These are phyloP conservation scores for Dermochelys coriacea DNA, from an alignment of 2,797 vertebrate species.

Conservation along the genomic window DNA sequence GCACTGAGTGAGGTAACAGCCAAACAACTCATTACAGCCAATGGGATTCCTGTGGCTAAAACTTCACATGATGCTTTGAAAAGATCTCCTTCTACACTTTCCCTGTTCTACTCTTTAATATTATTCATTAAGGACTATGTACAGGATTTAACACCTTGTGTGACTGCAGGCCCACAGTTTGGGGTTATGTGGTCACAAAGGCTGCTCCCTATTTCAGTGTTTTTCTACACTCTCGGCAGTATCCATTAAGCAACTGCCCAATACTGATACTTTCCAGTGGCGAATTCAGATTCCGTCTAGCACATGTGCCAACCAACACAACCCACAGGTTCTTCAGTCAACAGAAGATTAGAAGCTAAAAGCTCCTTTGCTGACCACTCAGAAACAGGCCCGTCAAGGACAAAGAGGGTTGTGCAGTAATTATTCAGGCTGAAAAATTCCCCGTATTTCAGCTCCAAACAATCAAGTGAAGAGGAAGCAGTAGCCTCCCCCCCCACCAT, in stretches of 20 bases:
- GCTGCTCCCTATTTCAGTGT: background rate
- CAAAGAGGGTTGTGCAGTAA: background rate
- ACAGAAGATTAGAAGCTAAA: no score
- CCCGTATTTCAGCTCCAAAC: background rate
- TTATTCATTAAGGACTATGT: background rate
- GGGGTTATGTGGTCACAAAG: background rate
- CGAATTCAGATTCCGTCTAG: background rate
- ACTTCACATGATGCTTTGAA: background rate
- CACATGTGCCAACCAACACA: background rate
- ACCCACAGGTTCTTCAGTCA: background rate
- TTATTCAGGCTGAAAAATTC: background rate
- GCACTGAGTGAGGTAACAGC: background rate
- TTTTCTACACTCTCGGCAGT: background rate
- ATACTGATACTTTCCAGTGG: background rate
- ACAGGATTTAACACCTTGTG: background rate
- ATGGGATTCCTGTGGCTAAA: background rate
- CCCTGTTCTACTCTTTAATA: background rate
- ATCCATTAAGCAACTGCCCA: background rate
- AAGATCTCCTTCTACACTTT: background rate
- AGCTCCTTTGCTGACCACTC: no score
- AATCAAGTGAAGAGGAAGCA: background rate
- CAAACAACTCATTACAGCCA: background rate
- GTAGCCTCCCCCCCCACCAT: background rate
- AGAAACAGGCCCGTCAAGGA: no score
- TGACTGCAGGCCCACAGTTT: background rate